Percentiles rank a stretch among this genome's conserved stretches.
Evolutionary conservation across 1,140 invertebrate genomes (phyloP).

Genomic region (Holcopasites calliopsidis): DNA sequence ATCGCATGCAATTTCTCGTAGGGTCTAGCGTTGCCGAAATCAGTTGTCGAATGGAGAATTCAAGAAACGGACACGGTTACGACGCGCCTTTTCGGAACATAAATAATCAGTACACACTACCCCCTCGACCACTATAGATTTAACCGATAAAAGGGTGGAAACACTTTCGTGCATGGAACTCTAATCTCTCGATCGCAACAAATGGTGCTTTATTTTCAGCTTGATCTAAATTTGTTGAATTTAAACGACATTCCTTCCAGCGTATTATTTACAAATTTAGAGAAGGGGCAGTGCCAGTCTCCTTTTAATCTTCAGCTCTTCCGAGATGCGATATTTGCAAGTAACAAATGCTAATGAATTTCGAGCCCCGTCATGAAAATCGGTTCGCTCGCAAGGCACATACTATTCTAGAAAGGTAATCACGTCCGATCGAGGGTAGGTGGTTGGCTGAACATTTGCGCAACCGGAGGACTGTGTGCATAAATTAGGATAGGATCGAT

Average conservation of each 20-base stretch:
- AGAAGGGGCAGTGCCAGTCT: too few species aligned
- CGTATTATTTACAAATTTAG: background rate
- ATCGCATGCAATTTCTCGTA: too few species aligned
- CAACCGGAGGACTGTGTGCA: conserved; percentile 24
- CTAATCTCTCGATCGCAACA: conserved; percentile 41
- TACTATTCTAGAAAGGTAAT: too few species aligned
- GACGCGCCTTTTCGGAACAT: too few species aligned
- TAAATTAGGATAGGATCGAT: conserved; percentile 62
- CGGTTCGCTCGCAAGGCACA: too few species aligned
- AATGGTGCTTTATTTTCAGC: background rate
- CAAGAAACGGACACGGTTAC: conserved; percentile 38
- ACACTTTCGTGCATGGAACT: conserved; percentile 13
- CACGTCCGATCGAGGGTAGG: too few species aligned
- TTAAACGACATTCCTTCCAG: background rate
- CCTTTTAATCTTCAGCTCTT: too few species aligned
- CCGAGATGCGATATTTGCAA: too few species aligned
- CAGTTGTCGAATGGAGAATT: too few species aligned
- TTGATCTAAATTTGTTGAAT: background rate
- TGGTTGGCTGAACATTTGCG: background rate
- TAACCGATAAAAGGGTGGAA: conserved; percentile 19
- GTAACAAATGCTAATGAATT: too few species aligned
- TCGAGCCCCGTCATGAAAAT: too few species aligned
- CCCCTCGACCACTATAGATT: conserved; percentile 3
- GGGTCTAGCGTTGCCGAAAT: too few species aligned
- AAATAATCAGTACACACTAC: background rate